These are phyloP conservation scores for Chelidonichthys spinosus DNA, from an alignment of 2,797 vertebrate species.

Conservation along the genomic window DNA sequence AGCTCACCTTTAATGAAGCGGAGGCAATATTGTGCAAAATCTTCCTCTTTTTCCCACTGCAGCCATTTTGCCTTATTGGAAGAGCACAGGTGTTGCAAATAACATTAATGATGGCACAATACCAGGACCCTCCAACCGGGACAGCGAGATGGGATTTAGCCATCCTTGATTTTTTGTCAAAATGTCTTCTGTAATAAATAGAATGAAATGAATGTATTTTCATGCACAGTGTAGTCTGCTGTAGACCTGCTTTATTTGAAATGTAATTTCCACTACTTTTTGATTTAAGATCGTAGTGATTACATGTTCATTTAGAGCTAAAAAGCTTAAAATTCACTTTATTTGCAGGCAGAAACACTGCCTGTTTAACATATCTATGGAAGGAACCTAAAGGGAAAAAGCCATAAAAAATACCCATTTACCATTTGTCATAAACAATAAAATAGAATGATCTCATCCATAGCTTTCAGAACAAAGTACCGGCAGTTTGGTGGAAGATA, in stretches of 20 bases:
- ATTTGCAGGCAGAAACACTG: neutral
- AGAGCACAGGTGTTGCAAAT: neutral
- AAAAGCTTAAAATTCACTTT: neutral
- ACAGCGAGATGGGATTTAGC: neutral
- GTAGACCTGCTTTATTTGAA: neutral
- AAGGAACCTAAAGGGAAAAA: neutral
- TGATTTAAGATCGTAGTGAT: neutral
- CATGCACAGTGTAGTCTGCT: neutral
- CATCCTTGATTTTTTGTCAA: neutral
- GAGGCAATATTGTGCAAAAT: neutral
- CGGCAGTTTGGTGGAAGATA: neutral
- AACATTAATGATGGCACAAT: neutral
- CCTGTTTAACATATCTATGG: neutral
- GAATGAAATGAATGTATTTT: neutral
- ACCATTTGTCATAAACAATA: neutral
- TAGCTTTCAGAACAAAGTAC: neutral
- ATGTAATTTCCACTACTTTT: neutral
- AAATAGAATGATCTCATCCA: neutral
- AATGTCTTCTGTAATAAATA: neutral
- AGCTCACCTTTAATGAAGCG: neutral
- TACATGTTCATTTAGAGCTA: neutral
- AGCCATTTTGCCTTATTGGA: slow-evolving; percentile 5
- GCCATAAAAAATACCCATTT: neutral
- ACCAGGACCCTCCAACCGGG: neutral
- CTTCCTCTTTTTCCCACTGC: neutral